These are phyloP conservation scores for Bovichtus variegatus DNA, from an alignment of 2,797 vertebrate genomes.

Conservation along the genomic window DNA sequence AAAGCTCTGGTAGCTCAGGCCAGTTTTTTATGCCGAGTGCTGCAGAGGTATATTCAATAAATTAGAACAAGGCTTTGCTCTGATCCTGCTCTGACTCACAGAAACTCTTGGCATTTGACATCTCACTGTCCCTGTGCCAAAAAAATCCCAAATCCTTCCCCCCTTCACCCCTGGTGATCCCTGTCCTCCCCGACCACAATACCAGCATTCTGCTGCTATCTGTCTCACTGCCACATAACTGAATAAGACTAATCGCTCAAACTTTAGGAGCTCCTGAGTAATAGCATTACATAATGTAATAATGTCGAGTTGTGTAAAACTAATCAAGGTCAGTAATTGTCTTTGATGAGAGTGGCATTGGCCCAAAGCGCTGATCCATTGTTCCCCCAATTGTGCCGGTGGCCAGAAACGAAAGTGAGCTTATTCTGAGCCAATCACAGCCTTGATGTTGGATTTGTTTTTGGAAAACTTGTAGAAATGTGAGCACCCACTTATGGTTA, in stretches of 20 bases:
- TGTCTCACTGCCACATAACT: constrained; percentile 58
- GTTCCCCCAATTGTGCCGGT: constrained; percentile 1
- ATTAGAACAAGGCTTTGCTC: constrained; percentile 17
- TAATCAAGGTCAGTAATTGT: constrained; percentile 64
- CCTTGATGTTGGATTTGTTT: background rate
- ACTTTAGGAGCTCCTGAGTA: constrained; percentile 48
- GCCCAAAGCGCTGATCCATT: constrained; percentile 24
- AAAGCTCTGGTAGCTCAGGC: background rate
- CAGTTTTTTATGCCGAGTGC: background rate
- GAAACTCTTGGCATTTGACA: constrained; percentile 32
- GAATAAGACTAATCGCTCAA: constrained; percentile 56
- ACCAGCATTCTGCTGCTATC: constrained; percentile 54
- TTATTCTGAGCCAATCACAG: background rate
- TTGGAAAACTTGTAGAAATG: background rate
- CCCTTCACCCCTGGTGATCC: constrained; percentile 41
- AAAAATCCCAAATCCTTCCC: constrained; percentile 22
- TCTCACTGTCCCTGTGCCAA: constrained; percentile 37
- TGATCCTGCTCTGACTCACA: constrained; percentile 19
- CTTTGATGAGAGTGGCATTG: constrained; percentile 27
- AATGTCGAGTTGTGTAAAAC: constrained; percentile 49
- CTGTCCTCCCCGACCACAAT: constrained; percentile 57
- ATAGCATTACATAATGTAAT: constrained; percentile 62
- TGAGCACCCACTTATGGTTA: background rate
- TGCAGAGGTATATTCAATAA: constrained; percentile 11
- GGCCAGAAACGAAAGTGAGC: background rate